A percentile compares a stretch with the other conserved stretches of the same genome.
Evolutionary conservation across 2,797 vertebrate species (phyloP).

Genomic region (Chelmon rostratus): DNA sequence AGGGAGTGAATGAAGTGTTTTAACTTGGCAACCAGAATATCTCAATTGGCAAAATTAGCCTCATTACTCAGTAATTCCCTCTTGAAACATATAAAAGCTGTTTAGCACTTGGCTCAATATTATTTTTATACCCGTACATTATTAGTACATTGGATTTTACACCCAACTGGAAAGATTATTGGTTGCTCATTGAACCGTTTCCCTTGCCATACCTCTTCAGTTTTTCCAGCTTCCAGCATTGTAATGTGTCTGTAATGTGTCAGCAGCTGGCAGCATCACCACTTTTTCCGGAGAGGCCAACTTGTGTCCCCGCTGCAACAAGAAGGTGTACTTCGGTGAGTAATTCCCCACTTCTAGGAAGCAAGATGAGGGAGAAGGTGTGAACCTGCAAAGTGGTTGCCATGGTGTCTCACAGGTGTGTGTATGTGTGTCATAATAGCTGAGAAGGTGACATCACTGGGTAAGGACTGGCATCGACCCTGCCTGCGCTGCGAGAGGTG

Average conservation of each 20-base stretch:
- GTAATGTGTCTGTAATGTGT: slow-evolving; percentile 33
- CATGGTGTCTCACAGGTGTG: slow-evolving; percentile 21
- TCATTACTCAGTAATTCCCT: slow-evolving; percentile 16
- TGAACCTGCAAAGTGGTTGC: slow-evolving; percentile 32
- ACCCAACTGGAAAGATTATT: slow-evolving; percentile 8
- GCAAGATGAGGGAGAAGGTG: neutral
- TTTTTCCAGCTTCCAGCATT: slow-evolving; percentile 1
- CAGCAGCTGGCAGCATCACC: slow-evolving; percentile 92
- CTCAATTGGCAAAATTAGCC: neutral
- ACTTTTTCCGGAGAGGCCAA: slow-evolving; percentile 98
- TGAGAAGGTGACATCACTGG: slow-evolving; percentile 98
- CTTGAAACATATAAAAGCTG: slow-evolving; percentile 19
- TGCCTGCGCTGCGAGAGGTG: slow-evolving; percentile 97
- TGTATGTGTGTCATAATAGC: slow-evolving; percentile 80
- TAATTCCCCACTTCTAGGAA: neutral
- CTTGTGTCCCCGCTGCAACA: slow-evolving; percentile 94
- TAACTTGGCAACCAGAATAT: slow-evolving; percentile 27
- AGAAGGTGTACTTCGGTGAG: slow-evolving; percentile 99
- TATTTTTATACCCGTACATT: slow-evolving; percentile 2
- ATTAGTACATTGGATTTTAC: slow-evolving; percentile 18
- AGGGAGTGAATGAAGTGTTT: slow-evolving; percentile 40
- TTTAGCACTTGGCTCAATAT: slow-evolving; percentile 13
- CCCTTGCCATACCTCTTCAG: neutral
- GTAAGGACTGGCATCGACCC: slow-evolving; percentile 99
- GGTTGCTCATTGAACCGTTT: slow-evolving; percentile 1